Evolutionary conservation across 2,888 invertebrate species (phyloP).

Genomic region (Temnothorax rugatulus): DNA sequence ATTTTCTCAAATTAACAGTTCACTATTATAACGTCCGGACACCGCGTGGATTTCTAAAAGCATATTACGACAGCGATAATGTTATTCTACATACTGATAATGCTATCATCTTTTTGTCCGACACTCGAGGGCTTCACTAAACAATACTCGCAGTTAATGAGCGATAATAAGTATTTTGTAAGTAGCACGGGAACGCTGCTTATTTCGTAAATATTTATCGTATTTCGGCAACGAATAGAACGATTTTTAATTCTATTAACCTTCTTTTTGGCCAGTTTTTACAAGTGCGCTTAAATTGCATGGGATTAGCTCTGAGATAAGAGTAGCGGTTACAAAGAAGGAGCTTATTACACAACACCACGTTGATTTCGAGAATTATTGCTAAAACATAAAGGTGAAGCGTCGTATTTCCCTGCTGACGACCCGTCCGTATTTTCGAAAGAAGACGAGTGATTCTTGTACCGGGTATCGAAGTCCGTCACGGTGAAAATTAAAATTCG

Average conservation of each 20-base stretch:
- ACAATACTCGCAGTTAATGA: background rate
- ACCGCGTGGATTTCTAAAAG: background rate
- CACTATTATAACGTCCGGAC: background rate
- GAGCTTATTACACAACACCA: background rate
- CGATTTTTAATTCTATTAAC: background rate
- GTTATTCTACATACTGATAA: background rate
- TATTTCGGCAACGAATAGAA: background rate
- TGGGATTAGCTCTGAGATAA: conserved; percentile 54
- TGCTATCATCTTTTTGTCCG: background rate
- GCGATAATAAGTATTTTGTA: background rate
- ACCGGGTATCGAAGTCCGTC: background rate
- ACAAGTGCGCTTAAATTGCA: conserved; percentile 51
- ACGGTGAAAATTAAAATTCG: conserved; percentile 28
- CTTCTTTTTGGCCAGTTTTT: conserved; percentile 50
- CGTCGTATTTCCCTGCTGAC: background rate
- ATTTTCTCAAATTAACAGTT: background rate
- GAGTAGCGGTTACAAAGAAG: conserved; percentile 50
- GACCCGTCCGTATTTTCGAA: background rate
- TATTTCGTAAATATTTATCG: background rate
- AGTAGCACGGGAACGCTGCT: background rate
- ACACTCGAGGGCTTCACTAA: background rate
- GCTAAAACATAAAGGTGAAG: background rate
- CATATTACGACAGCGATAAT: background rate
- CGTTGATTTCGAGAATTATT: background rate
- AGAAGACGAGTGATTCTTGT: background rate